Conservation (phyloP, 2,113 vertebrate species). For the Bucco capensis region DNA sequence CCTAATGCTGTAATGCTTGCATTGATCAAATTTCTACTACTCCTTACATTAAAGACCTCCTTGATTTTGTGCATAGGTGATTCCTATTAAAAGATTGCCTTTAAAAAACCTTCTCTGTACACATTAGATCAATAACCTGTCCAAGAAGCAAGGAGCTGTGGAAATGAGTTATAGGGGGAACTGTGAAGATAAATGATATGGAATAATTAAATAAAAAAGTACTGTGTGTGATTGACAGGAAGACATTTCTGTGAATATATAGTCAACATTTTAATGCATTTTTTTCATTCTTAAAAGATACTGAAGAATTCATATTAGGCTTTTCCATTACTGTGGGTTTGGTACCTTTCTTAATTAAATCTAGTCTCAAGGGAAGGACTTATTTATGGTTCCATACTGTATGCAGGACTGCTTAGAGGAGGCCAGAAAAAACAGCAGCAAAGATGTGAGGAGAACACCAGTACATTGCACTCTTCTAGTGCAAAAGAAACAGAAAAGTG, state of each 20-base stretch:
- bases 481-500: not conserved
- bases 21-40: constrained; percentile 26
- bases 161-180: constrained; percentile 45
- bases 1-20: not conserved
- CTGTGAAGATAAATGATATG: constrained; percentile 40
- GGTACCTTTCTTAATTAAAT: constrained; percentile 12
- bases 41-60: not conserved
- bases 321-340: not conserved
- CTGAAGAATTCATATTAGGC: not conserved
- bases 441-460: not conserved
- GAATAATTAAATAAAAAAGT: constrained; percentile 46
- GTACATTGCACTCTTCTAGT: not conserved
- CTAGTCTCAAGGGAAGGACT: not conserved
- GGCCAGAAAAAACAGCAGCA: not conserved
- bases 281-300: not conserved
- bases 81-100: constrained; percentile 43
- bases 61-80: constrained; percentile 19
- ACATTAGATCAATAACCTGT: constrained; percentile 51
- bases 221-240: not conserved
- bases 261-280: not conserved
- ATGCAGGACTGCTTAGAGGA: not conserved
- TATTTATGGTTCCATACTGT: not conserved
- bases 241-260: not conserved
- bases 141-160: constrained; percentile 44
- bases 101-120: constrained; percentile 9